Conservation (phyloP, 2,888 invertebrate genomes). For the Esperia sulphurella region DNA sequence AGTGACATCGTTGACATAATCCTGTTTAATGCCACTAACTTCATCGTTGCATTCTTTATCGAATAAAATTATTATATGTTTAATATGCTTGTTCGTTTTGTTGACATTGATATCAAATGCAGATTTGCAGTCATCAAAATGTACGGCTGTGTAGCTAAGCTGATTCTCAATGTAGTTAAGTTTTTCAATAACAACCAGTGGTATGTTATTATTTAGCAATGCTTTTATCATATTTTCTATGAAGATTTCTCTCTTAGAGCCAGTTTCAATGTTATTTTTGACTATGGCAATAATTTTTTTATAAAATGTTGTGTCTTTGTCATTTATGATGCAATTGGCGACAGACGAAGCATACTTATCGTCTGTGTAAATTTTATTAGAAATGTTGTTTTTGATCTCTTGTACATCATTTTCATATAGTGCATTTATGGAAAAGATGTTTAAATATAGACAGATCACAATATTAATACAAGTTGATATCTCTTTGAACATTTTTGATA, state of each 20-base stretch:
- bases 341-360: no score
- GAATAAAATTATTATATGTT: background rate
- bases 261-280: background rate
- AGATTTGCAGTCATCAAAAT: background rate
- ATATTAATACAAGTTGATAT: no score
- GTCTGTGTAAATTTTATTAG: no score
- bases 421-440: no score
- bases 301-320: no score
- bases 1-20: conserved; percentile 25
- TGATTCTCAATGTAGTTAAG: background rate
- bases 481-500: no score
- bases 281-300: background rate
- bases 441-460: no score
- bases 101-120: background rate
- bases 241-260: background rate
- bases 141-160: no score
- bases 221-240: background rate
- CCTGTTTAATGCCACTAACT: background rate
- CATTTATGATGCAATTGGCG: no score
- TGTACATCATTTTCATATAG: no score
- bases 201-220: background rate
- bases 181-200: background rate
- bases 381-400: no score
- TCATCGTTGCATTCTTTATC: background rate
- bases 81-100: background rate